Evolutionary conservation across 1,140 invertebrate genomes (phyloP).

Genomic region (Drosophila tani): DNA sequence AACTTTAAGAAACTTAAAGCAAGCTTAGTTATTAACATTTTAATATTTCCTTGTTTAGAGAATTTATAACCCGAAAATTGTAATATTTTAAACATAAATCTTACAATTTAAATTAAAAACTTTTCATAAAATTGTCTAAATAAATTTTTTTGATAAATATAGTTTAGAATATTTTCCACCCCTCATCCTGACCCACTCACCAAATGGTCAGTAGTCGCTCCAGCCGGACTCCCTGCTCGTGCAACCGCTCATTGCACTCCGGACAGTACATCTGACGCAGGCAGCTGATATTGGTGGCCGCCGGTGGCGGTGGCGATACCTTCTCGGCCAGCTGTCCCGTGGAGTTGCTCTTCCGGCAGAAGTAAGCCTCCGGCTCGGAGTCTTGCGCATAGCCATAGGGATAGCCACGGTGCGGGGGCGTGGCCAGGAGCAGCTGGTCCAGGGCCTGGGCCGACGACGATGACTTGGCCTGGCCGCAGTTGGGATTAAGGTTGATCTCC

Average conservation of each 20-base stretch:
- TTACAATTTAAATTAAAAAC: no score
- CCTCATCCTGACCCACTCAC: conserved; percentile 38
- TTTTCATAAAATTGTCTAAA: no score
- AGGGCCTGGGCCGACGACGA: conserved; percentile 57
- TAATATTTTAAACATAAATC: no score
- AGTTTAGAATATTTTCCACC: no score
- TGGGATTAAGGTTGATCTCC: conserved; percentile 67
- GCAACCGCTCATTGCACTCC: conserved; percentile 73
- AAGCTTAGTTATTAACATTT: no score
- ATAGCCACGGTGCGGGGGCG: conserved; percentile 67
- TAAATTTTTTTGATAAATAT: no score
- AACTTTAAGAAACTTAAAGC: no score
- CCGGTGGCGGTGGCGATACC: conserved; percentile 58
- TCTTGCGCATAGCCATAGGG: conserved; percentile 72
- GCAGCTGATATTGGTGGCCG: conserved; percentile 73
- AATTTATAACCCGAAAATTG: no score
- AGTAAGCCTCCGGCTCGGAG: conserved; percentile 58
- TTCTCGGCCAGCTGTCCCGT: conserved; percentile 71
- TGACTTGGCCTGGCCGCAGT: conserved; percentile 49
- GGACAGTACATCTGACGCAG: conserved; percentile 80
- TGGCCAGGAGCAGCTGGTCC: conserved; percentile 51
- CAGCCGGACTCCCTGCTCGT: conserved; percentile 72
- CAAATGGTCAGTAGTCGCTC: conserved; percentile 71
- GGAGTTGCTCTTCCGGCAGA: conserved; percentile 71
- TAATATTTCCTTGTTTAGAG: no score